Percentiles rank a stretch among this genome's conserved stretches.
phyloP scores from a whole-genome alignment of 2,888 invertebrate genomes.

The Agrochola circellaris region DNA sequence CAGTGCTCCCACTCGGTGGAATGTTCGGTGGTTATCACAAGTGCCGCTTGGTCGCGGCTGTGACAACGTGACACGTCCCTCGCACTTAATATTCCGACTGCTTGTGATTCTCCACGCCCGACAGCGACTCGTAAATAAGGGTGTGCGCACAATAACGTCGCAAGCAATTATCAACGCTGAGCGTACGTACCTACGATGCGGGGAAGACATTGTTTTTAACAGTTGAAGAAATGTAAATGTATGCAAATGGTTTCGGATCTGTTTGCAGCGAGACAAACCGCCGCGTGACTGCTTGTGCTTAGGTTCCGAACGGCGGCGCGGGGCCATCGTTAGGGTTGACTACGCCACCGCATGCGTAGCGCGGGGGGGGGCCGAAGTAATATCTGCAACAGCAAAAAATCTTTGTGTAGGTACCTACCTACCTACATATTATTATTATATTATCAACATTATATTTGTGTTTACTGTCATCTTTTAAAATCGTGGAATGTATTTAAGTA shows the following conservation, averaged over 20 bases:
- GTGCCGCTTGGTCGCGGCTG: background rate
- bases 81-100: slow-evolving; percentile 52
- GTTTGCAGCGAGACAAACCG: slow-evolving; percentile 55
- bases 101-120: slow-evolving; percentile 64
- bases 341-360: background rate
- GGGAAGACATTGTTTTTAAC: slow-evolving; percentile 62
- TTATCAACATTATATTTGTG: too few species aligned
- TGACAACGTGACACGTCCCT: background rate
- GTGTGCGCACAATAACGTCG: slow-evolving; percentile 62
- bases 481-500: too few species aligned
- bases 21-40: background rate
- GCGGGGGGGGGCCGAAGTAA: background rate
- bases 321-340: background rate
- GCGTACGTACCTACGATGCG: background rate
- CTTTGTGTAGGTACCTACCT: background rate
- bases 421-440: too few species aligned
- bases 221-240: slow-evolving; percentile 77
- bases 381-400: background rate
- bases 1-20: background rate
- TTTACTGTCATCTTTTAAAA: too few species aligned
- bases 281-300: background rate
- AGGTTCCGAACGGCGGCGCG: background rate
- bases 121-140: slow-evolving; percentile 59
- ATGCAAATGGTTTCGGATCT: slow-evolving; percentile 72
- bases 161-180: slow-evolving; percentile 57